phyloP scores from a whole-genome alignment of 2,888 invertebrate genomes.

The Lapara coniferarum region DNA sequence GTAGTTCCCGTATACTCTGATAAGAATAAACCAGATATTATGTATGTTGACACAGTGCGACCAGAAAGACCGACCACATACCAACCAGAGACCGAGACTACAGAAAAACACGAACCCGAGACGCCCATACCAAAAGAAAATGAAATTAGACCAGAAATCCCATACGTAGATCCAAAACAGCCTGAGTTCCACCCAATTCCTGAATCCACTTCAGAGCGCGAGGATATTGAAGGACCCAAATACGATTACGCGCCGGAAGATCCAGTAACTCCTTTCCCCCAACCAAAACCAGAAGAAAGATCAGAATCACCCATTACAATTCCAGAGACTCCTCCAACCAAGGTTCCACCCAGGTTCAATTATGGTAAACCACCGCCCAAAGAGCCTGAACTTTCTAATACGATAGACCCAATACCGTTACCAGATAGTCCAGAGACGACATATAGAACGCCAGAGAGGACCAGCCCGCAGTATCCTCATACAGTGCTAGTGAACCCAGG shows the following conservation, averaged over 20 bases:
- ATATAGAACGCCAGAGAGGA: slow-evolving; percentile 40
- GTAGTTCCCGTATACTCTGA: slow-evolving; percentile 24
- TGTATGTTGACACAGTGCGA: slow-evolving; percentile 29
- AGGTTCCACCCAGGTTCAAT: slow-evolving; percentile 28
- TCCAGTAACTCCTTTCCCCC: neutral
- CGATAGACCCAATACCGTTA: slow-evolving; percentile 32
- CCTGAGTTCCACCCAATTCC: slow-evolving; percentile 35
- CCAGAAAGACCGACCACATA: slow-evolving; percentile 30
- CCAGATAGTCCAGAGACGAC: slow-evolving; percentile 44
- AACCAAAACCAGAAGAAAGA: slow-evolving; percentile 29
- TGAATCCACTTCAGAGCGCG: neutral
- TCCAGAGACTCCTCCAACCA: slow-evolving; percentile 29
- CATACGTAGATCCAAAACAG: slow-evolving; percentile 26
- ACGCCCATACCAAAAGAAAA: slow-evolving; percentile 26
- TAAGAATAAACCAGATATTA: slow-evolving; percentile 24
- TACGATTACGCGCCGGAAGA: slow-evolving; percentile 1
- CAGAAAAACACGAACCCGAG: slow-evolving; percentile 34
- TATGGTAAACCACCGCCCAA: slow-evolving; percentile 20
- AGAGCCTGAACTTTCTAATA: slow-evolving; percentile 24
- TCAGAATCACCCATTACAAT: slow-evolving; percentile 32
- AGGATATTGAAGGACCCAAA: slow-evolving; percentile 15
- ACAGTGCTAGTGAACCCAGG: slow-evolving; percentile 52
- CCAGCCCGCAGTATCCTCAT: slow-evolving; percentile 43
- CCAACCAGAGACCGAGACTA: slow-evolving; percentile 34
- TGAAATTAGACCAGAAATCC: slow-evolving; percentile 7